phyloP scores from a whole-genome alignment of 1,140 invertebrate species.

The Lutraria rhynchaena region DNA sequence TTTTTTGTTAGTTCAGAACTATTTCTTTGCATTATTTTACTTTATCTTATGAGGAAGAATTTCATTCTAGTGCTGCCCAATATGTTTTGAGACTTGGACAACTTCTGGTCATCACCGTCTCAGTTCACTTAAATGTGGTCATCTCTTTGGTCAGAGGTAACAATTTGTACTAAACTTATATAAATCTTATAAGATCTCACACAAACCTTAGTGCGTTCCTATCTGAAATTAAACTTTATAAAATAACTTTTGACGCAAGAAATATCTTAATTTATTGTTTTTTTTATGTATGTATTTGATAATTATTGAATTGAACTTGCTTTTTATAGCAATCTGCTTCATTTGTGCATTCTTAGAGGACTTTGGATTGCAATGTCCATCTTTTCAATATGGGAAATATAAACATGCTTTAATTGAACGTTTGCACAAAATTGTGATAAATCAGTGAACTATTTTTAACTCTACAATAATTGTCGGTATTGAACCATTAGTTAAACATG shows the following conservation, averaged over 20 bases:
- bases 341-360: background rate
- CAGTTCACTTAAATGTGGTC: constrained; percentile 93
- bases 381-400: too few relatives aligned
- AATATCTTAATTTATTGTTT: background rate
- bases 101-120: constrained; percentile 93
- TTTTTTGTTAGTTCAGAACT: too few relatives aligned
- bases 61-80: constrained; percentile 87
- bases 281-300: background rate
- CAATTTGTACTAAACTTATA: background rate
- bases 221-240: background rate
- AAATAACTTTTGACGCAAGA: background rate
- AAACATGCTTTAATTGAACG: too few relatives aligned
- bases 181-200: background rate
- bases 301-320: background rate
- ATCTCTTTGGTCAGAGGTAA: constrained; percentile 91
- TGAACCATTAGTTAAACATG: too few relatives aligned
- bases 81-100: constrained; percentile 94
- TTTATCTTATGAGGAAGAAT: too few relatives aligned
- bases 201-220: background rate
- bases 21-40: too few relatives aligned
- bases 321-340: background rate
- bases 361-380: too few relatives aligned
- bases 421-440: too few relatives aligned
- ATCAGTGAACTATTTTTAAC: too few relatives aligned
- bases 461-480: too few relatives aligned